Evolutionary conservation across 2,113 vertebrate species (phyloP).

Genomic region (Romanogobio albipinnatus): DNA sequence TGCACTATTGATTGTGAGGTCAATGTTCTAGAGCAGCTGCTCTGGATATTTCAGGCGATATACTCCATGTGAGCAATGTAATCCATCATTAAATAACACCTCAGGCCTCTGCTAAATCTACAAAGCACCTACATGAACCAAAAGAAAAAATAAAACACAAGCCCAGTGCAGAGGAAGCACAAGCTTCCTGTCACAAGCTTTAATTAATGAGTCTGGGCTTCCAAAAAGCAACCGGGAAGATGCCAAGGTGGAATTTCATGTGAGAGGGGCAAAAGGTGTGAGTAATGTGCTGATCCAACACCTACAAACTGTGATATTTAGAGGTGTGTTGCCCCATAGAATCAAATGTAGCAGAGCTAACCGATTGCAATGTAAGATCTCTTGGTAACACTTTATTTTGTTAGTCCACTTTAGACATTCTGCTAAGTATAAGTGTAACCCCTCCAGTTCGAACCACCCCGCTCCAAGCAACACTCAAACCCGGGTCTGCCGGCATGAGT

Average conservation of each 20-base stretch:
- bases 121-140: constrained; percentile 20
- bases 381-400: too few relatives aligned
- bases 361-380: neutral
- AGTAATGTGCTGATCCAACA: constrained; percentile 53
- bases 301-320: constrained; percentile 47
- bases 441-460: too few relatives aligned
- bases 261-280: constrained; percentile 54
- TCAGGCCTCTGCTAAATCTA: constrained; percentile 38
- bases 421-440: too few relatives aligned
- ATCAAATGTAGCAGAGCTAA: neutral
- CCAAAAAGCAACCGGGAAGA: constrained; percentile 22
- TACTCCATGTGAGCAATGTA: neutral
- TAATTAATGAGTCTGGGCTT: constrained; percentile 49
- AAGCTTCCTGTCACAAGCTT: constrained; percentile 22
- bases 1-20: constrained; percentile 24
- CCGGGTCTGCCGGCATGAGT: too few relatives aligned
- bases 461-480: too few relatives aligned
- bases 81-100: constrained; percentile 23
- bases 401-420: too few relatives aligned
- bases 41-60: constrained; percentile 9
- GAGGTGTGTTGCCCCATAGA: neutral
- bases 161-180: neutral
- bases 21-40: neutral
- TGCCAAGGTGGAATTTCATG: constrained; percentile 37
- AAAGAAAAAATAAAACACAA: constrained; percentile 22